Conservation (phyloP, 2,113 vertebrate species). For the Upupa epops region DNA sequence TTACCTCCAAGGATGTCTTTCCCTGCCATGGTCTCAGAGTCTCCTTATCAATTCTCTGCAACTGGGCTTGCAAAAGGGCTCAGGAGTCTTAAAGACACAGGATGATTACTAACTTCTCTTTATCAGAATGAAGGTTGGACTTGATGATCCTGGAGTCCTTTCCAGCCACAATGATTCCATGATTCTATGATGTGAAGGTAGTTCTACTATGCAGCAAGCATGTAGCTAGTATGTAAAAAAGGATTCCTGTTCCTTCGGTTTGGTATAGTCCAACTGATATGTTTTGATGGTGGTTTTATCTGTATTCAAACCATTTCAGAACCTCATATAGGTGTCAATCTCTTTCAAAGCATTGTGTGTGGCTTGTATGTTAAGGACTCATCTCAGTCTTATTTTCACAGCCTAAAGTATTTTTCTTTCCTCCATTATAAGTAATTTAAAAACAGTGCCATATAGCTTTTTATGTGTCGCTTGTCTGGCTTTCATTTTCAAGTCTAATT, state of each 20-base stretch:
- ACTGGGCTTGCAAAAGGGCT: too few relatives aligned
- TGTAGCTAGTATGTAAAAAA: not conserved
- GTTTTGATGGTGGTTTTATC: not conserved
- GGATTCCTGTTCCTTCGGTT: not conserved
- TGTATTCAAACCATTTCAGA: not conserved
- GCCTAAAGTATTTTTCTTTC: constrained; percentile 16
- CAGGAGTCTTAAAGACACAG: too few relatives aligned
- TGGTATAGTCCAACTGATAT: not conserved
- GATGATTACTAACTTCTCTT: too few relatives aligned
- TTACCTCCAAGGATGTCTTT: too few relatives aligned
- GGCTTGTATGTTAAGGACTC: not conserved
- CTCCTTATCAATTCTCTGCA: too few relatives aligned
- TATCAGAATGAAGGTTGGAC: too few relatives aligned
- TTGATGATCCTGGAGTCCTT: too few relatives aligned
- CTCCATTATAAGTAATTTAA: constrained; percentile 46
- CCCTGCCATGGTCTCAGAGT: too few relatives aligned
- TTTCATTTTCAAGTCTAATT: constrained; percentile 50
- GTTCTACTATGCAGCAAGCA: not conserved
- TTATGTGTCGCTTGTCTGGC: constrained; percentile 20
- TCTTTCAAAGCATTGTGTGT: not conserved
- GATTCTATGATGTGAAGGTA: not conserved
- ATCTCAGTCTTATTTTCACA: constrained; percentile 13
- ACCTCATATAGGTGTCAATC: not conserved
- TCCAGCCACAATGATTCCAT: too few relatives aligned
- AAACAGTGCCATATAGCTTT: not conserved